Percentiles rank a stretch among this genome's conserved stretches.
phyloP scores from a whole-genome alignment of 2,888 invertebrate genomes.

The Callyntrura sp. region DNA sequence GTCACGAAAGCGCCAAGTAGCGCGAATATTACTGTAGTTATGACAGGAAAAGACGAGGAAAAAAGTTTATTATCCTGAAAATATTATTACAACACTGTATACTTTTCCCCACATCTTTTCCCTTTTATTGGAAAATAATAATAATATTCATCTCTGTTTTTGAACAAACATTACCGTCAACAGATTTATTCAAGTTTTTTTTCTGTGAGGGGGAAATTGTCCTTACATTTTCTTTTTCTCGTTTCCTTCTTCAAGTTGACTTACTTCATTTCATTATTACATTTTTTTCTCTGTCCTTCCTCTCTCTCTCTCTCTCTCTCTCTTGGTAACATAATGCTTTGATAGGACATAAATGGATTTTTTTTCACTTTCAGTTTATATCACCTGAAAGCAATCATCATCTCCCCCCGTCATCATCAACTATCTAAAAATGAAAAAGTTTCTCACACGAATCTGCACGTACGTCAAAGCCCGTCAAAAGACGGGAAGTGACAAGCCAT shows the following conservation, averaged over 20 bases:
- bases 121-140: conserved; percentile 54
- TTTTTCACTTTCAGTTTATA: conserved; percentile 2
- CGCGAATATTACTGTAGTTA: neutral
- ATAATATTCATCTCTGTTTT: conserved; percentile 52
- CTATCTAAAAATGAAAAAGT: conserved; percentile 28
- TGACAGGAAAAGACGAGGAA: conserved; percentile 27
- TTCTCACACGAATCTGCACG: conserved; percentile 25
- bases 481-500: conserved; percentile 60
- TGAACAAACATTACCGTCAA: conserved; percentile 17
- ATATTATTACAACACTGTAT: conserved; percentile 12
- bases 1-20: neutral
- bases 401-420: neutral
- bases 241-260: neutral
- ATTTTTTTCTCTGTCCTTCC: neutral
- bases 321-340: neutral
- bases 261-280: conserved; percentile 1
- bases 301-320: neutral
- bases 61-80: conserved; percentile 26
- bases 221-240: neutral
- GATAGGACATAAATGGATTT: conserved; percentile 11
- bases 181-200: conserved; percentile 7
- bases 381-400: conserved; percentile 16
- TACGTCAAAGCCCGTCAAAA: conserved; percentile 37
- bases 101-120: neutral
- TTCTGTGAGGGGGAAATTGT: conserved; percentile 7